Conservation (phyloP, 2,888 invertebrate species). For the Rhyacophila evoluta region DNA sequence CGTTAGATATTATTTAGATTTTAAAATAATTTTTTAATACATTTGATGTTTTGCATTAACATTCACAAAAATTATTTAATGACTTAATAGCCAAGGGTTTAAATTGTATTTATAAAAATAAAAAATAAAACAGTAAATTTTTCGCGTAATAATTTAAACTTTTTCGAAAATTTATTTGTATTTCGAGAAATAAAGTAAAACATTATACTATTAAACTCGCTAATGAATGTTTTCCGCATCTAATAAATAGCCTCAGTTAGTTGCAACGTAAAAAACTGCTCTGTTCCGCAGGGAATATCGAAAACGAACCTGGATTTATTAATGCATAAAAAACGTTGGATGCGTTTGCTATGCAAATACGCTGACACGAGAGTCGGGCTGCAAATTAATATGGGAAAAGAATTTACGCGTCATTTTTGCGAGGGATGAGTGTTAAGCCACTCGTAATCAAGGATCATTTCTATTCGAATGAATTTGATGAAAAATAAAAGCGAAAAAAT, state of each 20-base stretch:
- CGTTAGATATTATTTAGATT: too few relatives aligned
- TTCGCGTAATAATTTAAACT: too few relatives aligned
- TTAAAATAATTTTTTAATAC: too few relatives aligned
- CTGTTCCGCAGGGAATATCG: neutral
- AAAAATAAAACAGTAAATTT: too few relatives aligned
- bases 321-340: constrained; percentile 4
- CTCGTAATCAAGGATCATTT: neutral
- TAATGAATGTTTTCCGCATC: neutral
- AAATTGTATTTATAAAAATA: too few relatives aligned
- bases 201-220: too few relatives aligned
- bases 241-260: neutral
- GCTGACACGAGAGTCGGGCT: neutral
- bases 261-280: neutral
- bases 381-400: neutral
- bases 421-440: neutral
- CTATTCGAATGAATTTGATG: neutral
- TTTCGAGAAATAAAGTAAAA: too few relatives aligned
- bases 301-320: neutral
- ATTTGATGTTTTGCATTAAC: too few relatives aligned
- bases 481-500: neutral
- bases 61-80: too few relatives aligned
- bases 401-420: neutral
- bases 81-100: too few relatives aligned
- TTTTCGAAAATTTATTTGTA: too few relatives aligned
- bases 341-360: neutral